phyloP scores from a whole-genome alignment of 2,888 invertebrate species.

The Drosophila putrida region DNA sequence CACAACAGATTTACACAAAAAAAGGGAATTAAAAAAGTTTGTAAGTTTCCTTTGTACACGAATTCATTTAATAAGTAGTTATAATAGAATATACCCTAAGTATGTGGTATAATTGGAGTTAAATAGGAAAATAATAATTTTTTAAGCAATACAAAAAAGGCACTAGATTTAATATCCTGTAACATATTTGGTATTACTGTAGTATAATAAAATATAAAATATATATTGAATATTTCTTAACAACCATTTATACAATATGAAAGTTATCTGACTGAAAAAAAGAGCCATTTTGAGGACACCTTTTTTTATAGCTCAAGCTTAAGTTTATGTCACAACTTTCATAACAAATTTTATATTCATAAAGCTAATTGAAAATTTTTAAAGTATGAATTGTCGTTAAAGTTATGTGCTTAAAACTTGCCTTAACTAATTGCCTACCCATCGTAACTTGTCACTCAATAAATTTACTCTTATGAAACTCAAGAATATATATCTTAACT shows the following conservation, averaged over 20 bases:
- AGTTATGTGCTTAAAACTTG: background rate
- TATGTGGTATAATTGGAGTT: too few relatives aligned
- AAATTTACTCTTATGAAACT: constrained; percentile 1
- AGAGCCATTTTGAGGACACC: background rate
- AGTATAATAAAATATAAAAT: too few relatives aligned
- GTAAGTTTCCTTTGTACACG: too few relatives aligned
- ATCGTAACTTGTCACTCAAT: constrained; percentile 5
- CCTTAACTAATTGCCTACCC: background rate
- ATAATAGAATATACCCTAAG: background rate
- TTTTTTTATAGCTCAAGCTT: background rate
- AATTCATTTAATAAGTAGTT: too few relatives aligned
- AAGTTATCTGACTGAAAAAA: background rate
- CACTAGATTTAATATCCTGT: too few relatives aligned
- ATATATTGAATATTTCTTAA: background rate
- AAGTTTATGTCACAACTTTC: background rate
- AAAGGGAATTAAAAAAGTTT: too few relatives aligned
- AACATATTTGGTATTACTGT: too few relatives aligned
- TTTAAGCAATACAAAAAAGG: too few relatives aligned
- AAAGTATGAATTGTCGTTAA: too few relatives aligned
- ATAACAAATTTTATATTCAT: background rate
- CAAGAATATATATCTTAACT: background rate
- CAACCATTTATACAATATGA: background rate
- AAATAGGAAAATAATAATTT: too few relatives aligned
- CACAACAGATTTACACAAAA: background rate
- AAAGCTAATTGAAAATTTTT: background rate